Conservation (phyloP, 2,888 invertebrate species). For the Orthosia incerta region DNA sequence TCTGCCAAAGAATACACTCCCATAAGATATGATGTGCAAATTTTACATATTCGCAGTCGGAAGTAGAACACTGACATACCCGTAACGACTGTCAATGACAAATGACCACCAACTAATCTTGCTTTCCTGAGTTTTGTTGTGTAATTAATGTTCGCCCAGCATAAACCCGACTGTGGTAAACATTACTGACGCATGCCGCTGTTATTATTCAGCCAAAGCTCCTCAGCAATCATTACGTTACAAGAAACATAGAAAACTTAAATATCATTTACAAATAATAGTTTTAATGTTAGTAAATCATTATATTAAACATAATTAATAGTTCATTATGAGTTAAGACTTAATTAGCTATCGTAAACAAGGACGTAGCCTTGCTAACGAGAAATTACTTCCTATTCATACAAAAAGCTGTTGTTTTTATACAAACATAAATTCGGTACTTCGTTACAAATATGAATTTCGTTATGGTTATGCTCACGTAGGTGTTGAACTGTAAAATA, state of each 20-base stretch:
- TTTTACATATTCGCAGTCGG: too few species aligned
- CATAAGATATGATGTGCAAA: too few species aligned
- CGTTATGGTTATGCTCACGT: background rate
- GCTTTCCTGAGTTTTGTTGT: too few species aligned
- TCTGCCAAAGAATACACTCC: too few species aligned
- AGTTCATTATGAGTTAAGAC: slow-evolving; percentile 20
- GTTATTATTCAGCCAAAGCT: too few species aligned
- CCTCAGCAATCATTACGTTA: background rate
- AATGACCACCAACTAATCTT: too few species aligned
- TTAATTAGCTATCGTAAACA: slow-evolving; percentile 26
- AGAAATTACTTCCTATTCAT: slow-evolving; percentile 24
- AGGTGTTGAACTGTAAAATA: background rate
- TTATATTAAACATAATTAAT: slow-evolving; percentile 9
- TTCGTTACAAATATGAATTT: slow-evolving; percentile 1
- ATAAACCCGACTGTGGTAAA: too few species aligned
- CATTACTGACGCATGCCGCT: too few species aligned
- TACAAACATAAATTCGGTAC: background rate
- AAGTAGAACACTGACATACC: too few species aligned
- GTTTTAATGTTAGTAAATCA: slow-evolving; percentile 14
- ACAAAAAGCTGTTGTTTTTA: slow-evolving; percentile 16
- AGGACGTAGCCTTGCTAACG: slow-evolving; percentile 27
- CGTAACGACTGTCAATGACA: too few species aligned
- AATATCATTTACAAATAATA: slow-evolving; percentile 4
- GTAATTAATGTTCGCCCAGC: too few species aligned
- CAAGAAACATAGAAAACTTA: background rate